Conservation (phyloP, 2,113 vertebrate genomes). For the Phasianus colchicus region DNA sequence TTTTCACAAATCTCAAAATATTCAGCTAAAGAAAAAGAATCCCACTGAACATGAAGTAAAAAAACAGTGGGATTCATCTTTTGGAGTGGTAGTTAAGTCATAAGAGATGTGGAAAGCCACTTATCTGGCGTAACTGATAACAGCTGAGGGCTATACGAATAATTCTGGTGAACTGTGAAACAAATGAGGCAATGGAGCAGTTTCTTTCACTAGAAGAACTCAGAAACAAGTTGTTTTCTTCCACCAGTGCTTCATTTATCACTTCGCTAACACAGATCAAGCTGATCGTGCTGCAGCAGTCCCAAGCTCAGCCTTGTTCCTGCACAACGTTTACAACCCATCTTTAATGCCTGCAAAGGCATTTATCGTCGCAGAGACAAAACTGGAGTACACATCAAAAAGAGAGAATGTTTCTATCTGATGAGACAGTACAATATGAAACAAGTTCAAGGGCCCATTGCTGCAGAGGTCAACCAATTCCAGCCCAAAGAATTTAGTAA, state of each 20-base stretch:
- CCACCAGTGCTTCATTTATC: not conserved
- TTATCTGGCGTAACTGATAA: not conserved
- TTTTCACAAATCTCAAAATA: not conserved
- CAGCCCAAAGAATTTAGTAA: not conserved
- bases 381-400: not conserved
- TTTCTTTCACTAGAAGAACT: not conserved
- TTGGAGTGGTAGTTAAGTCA: not conserved
- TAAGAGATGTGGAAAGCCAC: not conserved
- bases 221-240: not conserved
- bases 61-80: not conserved
- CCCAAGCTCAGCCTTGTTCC: not conserved
- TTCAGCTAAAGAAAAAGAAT: not conserved
- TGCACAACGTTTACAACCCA: not conserved
- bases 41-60: not conserved
- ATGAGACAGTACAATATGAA: not conserved
- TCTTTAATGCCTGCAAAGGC: not conserved
- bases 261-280: slow-evolving; percentile 1
- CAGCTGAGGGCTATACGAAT: not conserved
- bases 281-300: not conserved
- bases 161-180: slow-evolving; percentile 12
- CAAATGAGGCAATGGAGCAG: not conserved
- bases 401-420: not conserved
- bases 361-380: not conserved
- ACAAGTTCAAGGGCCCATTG: rapidly evolving
- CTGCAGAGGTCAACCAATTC: rapidly evolving